Evolutionary conservation across 1,140 invertebrate species (phyloP), one percentile per base, ranked within the genome.

Genomic region (Magallana gigas): DNA sequence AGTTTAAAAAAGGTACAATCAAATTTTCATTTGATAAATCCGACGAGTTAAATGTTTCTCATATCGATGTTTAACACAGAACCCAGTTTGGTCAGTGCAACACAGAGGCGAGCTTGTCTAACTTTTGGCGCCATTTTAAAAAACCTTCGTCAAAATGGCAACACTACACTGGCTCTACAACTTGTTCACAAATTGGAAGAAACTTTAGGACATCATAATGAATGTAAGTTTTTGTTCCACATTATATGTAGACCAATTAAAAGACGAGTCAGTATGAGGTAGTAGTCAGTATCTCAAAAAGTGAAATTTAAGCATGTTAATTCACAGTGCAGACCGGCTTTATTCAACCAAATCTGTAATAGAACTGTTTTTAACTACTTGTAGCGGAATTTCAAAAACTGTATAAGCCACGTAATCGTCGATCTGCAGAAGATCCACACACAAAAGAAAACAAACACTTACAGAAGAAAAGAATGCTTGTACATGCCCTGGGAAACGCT

Each of bases 401-500:
- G 48, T 64, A 85, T 11, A 85, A 86, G 23, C 84, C 84, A 56
- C 58, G 87, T 56, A 84, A 83, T 29, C 85, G 83, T 56, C 29
- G 84, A 59, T 87, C 86, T 2, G 57, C 83, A n/a, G 82, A 64
- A 6, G 8, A 18, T 14, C 58, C 58, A 12, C 82, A 82, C 59
- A 57, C 29, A 4, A 82, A 87, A 7, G 48, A 82, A 58, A 64
- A 83, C 29, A 64, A 58, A 14, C 86, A 87, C 68, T 57, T 87
- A 36, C 59, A n/a, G n/a, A 18, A 81, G n/a, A 91, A 90, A 85
- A 89, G 83, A 14, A 87, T 88, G 8, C 76, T 91, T 56, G 56
- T 91, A 4, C 88, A 91, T 80, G 82, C 76, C 29, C 68, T 91
- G 9, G 91, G 91, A 6, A 91, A 91, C 84, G 88, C 90, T 16